phyloP scores from a whole-genome alignment of 2,888 invertebrate species.

The Dicycla oo region DNA sequence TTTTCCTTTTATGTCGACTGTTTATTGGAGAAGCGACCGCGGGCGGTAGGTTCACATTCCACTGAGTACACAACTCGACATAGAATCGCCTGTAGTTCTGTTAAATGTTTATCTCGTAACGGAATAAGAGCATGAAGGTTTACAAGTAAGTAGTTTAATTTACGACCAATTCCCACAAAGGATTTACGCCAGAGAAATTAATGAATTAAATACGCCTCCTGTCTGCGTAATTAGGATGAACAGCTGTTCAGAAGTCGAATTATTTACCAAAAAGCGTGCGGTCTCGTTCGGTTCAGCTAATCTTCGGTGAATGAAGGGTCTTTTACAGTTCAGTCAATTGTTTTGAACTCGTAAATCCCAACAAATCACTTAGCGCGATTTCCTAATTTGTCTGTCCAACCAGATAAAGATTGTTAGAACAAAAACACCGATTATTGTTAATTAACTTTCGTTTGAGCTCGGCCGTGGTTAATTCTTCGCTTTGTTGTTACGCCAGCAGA shows the following conservation, averaged over 20 bases:
- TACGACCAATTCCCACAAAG: conserved; percentile 30
- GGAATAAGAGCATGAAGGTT: conserved; percentile 28
- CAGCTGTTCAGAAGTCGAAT: conserved; percentile 47
- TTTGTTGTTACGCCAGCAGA: conserved; percentile 47
- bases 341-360: conserved; percentile 59
- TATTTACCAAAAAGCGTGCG: conserved; percentile 48
- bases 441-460: conserved; percentile 63
- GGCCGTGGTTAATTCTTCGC: conserved; percentile 31
- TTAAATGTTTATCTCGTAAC: conserved; percentile 18
- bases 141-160: conserved; percentile 30
- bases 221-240: conserved; percentile 51
- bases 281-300: conserved; percentile 38
- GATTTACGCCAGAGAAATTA: conserved; percentile 38
- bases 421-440: conserved; percentile 64
- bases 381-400: conserved; percentile 64
- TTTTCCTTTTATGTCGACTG: conserved; percentile 5
- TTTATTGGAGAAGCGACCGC: conserved; percentile 7
- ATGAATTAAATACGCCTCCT: conserved; percentile 43
- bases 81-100: conserved; percentile 10
- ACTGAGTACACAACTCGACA: conserved; percentile 3
- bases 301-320: conserved; percentile 55
- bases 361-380: conserved; percentile 61
- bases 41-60: conserved; percentile 1
- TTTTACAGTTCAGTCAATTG: conserved; percentile 60
- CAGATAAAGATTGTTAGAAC: conserved; percentile 64